Conservation (phyloP, 1,140 invertebrate genomes). For the Tetragnatha versicolor region DNA sequence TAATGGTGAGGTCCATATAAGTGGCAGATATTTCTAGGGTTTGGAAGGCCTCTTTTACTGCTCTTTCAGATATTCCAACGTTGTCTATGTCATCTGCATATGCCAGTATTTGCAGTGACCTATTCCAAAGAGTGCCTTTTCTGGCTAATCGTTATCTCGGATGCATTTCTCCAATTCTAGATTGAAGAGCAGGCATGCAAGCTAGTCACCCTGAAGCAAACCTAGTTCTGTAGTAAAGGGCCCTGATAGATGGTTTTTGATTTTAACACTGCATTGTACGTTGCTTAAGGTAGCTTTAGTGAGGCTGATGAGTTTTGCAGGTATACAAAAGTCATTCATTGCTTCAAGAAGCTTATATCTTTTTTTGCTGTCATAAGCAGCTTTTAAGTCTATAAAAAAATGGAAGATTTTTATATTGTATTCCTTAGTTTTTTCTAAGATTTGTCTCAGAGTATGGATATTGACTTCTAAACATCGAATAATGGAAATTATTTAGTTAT, state of each 20-base stretch:
- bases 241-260: background rate
- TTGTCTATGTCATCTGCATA: background rate
- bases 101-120: background rate
- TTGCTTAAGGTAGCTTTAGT: background rate
- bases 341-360: background rate
- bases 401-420: too few relatives aligned
- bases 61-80: background rate
- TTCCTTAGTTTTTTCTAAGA: too few relatives aligned
- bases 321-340: background rate
- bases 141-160: background rate
- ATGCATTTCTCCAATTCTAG: background rate
- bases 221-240: background rate
- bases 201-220: background rate
- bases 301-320: background rate
- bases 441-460: too few relatives aligned
- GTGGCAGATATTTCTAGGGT: background rate
- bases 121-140: background rate
- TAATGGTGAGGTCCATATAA: background rate
- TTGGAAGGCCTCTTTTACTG: background rate
- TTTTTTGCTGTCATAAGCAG: background rate
- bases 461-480: too few relatives aligned
- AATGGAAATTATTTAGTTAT: too few relatives aligned
- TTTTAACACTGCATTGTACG: background rate
- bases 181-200: background rate
- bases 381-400: background rate